Base-by-base conservation (phyloP, 2,797 vertebrate genomes). In the Vireo griseus region DNA sequence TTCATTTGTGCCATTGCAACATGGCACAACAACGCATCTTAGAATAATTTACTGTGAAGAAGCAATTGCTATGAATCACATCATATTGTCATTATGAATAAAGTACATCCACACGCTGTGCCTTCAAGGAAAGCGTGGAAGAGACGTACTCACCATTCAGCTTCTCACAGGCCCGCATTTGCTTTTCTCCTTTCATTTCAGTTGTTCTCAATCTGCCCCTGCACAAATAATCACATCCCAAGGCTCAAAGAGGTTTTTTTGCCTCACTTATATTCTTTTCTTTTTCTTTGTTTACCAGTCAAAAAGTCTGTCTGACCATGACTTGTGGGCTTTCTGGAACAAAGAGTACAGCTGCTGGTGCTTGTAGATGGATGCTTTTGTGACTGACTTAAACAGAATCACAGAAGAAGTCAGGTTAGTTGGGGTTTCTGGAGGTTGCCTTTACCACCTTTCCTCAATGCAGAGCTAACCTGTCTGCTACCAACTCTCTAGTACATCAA, bases 11-110 rank as follows among this genome's bases (percentile, higher is more conserved):
- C 88, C 93, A 84, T 79, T 92, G 87, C 87, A 88, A 91, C 66
- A 16, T 92, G 91, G 93, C 92, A 95, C 87, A 95, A 90, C 93
- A 96, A 94, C 78, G 14, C 78, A 89, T 84, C 88, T 77, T 94
- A 45, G 88, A 95, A 97, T 92, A 95, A 91, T 95, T 95, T 96
- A 78, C 88, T 87, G 69, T 92, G 89, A 95, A 95, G 88, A 94
- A 93, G 92, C 96, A 94, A 95, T 95, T 96, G 90, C 94, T 87
- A 87, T 96, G 95, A 96, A 97, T 96, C 95, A 97, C 68, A 94
- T 93, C 73, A 52, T 80, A 95, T 78, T 96, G 95, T 96, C 91
- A 83, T 96, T 95, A 96, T 82, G 95, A 95, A 96, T 95, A 94
- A 94, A 94, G 92, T 74, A 51, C 93, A 71, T 86, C 76, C 63